Evolutionary conservation across 2,888 invertebrate species (phyloP).

Genomic region (Drosophila algonquin): DNA sequence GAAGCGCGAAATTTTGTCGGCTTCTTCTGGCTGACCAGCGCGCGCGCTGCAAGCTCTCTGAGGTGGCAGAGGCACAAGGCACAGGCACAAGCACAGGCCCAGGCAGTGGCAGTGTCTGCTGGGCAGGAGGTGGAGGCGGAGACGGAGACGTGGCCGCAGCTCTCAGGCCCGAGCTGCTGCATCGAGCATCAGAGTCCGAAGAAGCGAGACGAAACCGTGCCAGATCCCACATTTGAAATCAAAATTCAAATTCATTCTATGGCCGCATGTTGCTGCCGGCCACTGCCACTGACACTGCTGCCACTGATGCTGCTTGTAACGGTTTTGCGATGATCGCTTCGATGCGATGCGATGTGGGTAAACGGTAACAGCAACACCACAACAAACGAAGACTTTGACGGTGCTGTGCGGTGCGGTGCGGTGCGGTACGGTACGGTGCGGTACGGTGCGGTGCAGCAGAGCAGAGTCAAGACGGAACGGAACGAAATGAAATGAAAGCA

Average conservation of each 20-base stretch:
- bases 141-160: conserved; percentile 54
- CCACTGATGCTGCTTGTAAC: conserved; percentile 56
- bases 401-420: background rate
- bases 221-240: conserved; percentile 32
- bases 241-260: conserved; percentile 53
- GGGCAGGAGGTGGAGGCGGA: conserved; percentile 20
- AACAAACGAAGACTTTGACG: conserved; percentile 8
- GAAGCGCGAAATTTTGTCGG: conserved; percentile 74
- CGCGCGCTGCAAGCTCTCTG: conserved; percentile 12
- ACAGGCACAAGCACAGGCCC: background rate
- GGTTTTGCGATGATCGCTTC: conserved; percentile 50
- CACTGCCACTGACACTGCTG: conserved; percentile 23
- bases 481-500: conserved; percentile 69
- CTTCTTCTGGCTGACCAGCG: conserved; percentile 11
- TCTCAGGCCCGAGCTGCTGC: conserved; percentile 35
- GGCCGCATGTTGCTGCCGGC: conserved; percentile 53
- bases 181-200: conserved; percentile 48
- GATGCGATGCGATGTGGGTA: conserved; percentile 28
- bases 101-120: conserved; percentile 19
- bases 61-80: background rate
- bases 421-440: too few species aligned
- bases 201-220: conserved; percentile 35
- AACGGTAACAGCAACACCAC: conserved; percentile 63
- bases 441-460: conserved; percentile 6
- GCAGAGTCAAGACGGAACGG: conserved; percentile 9